Evolutionary conservation across 2,888 invertebrate genomes (phyloP), one percentile per base, ranked within the genome.

Genomic region (Drosophila tanythrix): DNA sequence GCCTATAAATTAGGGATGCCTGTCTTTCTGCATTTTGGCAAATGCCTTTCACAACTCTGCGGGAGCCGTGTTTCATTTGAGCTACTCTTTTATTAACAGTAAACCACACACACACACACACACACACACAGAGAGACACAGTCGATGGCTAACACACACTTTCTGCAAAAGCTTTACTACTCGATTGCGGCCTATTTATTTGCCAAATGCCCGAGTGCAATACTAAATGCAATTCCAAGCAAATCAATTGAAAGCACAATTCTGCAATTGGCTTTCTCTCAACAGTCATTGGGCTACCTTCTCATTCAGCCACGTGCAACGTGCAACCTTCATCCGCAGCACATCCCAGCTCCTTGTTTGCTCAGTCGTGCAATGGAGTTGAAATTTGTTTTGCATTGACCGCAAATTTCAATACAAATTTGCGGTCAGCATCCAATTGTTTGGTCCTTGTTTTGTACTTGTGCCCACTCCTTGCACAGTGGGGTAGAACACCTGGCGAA

Each of bases 331-430:
- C 15, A 2, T 3, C 43, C 21, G 43, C 43, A 43, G 43, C 46
- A 13, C 36, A 55, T 51, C 8, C 33, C n/a, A 27, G 50, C 57
- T 58, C 29, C 76, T 74, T 73, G 73, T 74, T 83, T 76, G 70
- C 60, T 66, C 77, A 79, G 73, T 60, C 78, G 71, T 79, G 71
- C 75, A 86, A 72, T 74, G 69, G 76, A 87, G 85, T 89, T 87
- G 75, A 77, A 74, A 89, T 82, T 85, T 85, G 85, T 84, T 85
- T 85, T 79, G 79, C 87, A 89, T 89, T 89, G 85, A 85, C 85
- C 85, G 89, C 85, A 86, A 86, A 87, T 89, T 86, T 86, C 85
- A 86, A 86, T 86, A 86, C 79, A 86, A 77, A 84, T 86, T 82
- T 86, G 85, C 88, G 85, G 85, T 68, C 72, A 74, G 78, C 70